phyloP scores from a whole-genome alignment of 2,888 invertebrate genomes.

The Drosophila prostipennis region DNA sequence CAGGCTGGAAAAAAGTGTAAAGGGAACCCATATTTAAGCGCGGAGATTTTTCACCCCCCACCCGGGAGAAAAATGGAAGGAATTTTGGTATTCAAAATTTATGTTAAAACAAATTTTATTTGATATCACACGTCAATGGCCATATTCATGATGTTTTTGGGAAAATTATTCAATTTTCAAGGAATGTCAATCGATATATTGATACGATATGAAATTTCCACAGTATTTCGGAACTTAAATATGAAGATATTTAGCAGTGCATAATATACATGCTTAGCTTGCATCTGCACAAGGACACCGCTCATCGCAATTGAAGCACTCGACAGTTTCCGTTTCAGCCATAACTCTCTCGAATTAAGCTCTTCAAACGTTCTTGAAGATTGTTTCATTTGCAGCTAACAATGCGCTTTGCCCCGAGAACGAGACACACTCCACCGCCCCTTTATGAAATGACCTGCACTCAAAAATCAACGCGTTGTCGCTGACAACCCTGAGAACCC shows the following conservation, averaged over 20 bases:
- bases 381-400: constrained; percentile 44
- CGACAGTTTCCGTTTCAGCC: constrained; percentile 24
- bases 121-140: too few relatives aligned
- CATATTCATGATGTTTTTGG: too few relatives aligned
- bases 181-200: too few relatives aligned
- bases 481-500: constrained; percentile 52
- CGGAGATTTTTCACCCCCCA: too few relatives aligned
- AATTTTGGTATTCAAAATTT: too few relatives aligned
- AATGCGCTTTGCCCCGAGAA: constrained; percentile 24
- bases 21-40: too few relatives aligned
- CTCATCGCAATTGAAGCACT: constrained; percentile 21
- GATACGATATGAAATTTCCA: too few relatives aligned
- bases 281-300: constrained; percentile 12
- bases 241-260: background rate
- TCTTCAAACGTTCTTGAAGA: constrained; percentile 34
- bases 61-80: too few relatives aligned
- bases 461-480: constrained; percentile 48
- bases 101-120: too few relatives aligned
- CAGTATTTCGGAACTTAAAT: too few relatives aligned
- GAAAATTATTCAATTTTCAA: too few relatives aligned
- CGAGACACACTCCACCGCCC: constrained; percentile 40
- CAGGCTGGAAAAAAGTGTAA: constrained; percentile 9
- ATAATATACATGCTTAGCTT: background rate
- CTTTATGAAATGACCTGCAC: constrained; percentile 61
- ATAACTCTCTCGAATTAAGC: constrained; percentile 32